Evolutionary conservation across 2,797 vertebrate species (phyloP), one percentile per base, ranked within the genome.

Genomic region (Lagorchestes hirsutus): DNA sequence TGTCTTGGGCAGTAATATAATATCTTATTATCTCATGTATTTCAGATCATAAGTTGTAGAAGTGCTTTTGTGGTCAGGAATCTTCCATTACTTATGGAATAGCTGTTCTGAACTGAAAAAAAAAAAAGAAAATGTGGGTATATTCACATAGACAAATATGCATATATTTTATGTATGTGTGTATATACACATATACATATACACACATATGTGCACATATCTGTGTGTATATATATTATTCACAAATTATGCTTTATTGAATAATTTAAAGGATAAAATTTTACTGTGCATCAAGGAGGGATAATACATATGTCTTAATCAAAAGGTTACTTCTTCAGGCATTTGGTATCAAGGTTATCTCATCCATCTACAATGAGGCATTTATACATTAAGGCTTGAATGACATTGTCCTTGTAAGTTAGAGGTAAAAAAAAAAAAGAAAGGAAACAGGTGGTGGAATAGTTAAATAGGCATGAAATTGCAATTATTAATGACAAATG

Each of bases 401-500:
- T 54, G 58, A 12, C 58, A 9, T 92, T 62, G n/a, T 91, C 56
- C 54, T 95, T 82, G n/a, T 95, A 92, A 90, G 57, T 46, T 31
- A 74, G 13, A 11, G 0, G 0, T n/a, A 74, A 74, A 74, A 16
- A 62, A 62, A 46, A 34, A 29, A 57, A 28, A 90, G 34, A 27
- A 91, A 91, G 27, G 29, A 59, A 62, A 74, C 24, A 62, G 1
- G 91, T 82, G 90, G 93, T 96, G 13, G 59, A 67, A 67, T 67
- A 67, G n/a, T n/a, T 74, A 74, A n/a, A 82, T 82, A 82, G 67
- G 18, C n/a, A 82, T 46, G 74, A 95, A 59, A 92, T 22, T 57
- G 11, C 94, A 59, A 93, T 95, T 93, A 97, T 54, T 94, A 91
- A 56, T 91, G 52, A 31, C 92, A 93, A 93, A 91, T 94, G 5